Conservation (phyloP, 2,113 vertebrate species). For the Stomatorhinus ivindoensis region DNA sequence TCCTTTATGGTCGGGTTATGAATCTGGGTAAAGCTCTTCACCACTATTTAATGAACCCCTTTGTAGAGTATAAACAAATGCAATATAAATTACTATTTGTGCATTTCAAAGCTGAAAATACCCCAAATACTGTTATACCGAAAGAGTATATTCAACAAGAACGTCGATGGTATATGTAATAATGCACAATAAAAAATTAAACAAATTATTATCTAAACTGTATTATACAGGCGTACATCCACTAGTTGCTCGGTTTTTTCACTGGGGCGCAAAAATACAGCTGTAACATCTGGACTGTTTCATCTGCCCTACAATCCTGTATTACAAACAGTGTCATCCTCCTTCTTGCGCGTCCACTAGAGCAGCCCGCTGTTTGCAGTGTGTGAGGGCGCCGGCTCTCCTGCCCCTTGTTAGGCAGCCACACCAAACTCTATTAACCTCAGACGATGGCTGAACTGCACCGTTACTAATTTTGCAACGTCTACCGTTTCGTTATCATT, state of each 20-base stretch:
- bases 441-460: not conserved
- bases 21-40: not conserved
- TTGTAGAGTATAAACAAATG: not conserved
- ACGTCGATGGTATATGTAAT: not conserved
- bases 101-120: not conserved
- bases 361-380: constrained; percentile 45
- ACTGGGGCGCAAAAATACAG: constrained; percentile 29
- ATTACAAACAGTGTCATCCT: constrained; percentile 58
- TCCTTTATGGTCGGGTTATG: not conserved
- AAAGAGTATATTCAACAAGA: not conserved
- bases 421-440: not conserved
- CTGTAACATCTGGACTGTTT: constrained; percentile 59
- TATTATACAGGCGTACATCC: not conserved
- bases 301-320: constrained; percentile 47
- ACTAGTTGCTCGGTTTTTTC: not conserved
- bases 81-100: not conserved
- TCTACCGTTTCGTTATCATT: not conserved
- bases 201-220: not conserved
- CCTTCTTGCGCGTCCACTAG: constrained; percentile 24
- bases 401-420: not conserved
- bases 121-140: not conserved
- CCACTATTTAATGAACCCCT: not conserved
- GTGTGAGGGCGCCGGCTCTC: constrained; percentile 28
- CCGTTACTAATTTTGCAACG: not conserved
- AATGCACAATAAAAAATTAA: not conserved